A percentile compares a stretch with the other conserved stretches of the same genome.
These are phyloP conservation scores for Eunapius fragilis DNA, from an alignment of 37 sponge, comb jelly and placozoan species.

Conservation along the genomic window DNA sequence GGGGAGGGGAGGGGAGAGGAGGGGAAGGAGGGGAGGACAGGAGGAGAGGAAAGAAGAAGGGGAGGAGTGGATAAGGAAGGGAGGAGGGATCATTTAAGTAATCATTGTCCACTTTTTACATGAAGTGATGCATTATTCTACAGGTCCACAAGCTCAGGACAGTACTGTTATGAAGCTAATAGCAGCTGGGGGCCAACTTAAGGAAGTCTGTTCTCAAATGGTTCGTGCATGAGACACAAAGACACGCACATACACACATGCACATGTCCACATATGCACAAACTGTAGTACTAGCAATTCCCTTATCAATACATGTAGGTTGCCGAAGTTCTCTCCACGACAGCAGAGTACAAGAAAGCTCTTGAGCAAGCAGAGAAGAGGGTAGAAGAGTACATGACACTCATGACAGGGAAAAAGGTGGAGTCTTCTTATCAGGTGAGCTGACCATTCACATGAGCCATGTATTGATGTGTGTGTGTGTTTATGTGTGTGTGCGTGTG, in stretches of 20 bases:
- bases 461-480: background rate
- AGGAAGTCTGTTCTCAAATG: conserved; percentile 53
- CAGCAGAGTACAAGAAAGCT: conserved; percentile 65
- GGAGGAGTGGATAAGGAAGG: too few relatives aligned
- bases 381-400: conserved; percentile 67
- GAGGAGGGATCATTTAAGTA: too few relatives aligned
- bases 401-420: conserved; percentile 69
- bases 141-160: conserved; percentile 45
- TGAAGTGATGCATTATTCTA: background rate
- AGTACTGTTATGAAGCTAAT: conserved; percentile 46
- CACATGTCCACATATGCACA: too few relatives aligned
- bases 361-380: conserved; percentile 71
- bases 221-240: conserved; percentile 42
- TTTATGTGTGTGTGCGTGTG: background rate
- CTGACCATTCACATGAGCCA: background rate
- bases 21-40: too few relatives aligned
- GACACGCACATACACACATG: too few relatives aligned
- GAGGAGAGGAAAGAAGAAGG: too few relatives aligned
- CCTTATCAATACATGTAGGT: conserved; percentile 29
- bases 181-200: conserved; percentile 40
- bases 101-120: too few relatives aligned
- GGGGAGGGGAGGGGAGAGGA: too few relatives aligned
- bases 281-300: background rate
- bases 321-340: conserved; percentile 57
- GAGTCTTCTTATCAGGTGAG: background rate